Evolutionary conservation across 2,888 invertebrate genomes (phyloP), one percentile per base, ranked within the genome.

Genomic region (Willowsia nigromaculata): DNA sequence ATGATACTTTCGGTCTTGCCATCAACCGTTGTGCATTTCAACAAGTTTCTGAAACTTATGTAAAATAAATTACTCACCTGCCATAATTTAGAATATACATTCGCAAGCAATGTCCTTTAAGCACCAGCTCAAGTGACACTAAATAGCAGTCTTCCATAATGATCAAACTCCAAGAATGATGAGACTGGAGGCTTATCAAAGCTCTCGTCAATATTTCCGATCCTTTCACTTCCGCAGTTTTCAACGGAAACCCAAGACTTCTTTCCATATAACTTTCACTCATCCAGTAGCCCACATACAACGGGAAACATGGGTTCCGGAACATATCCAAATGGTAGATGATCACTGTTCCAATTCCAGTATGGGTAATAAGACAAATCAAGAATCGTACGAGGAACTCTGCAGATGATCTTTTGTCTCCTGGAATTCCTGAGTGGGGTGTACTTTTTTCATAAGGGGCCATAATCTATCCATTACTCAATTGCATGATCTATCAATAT

Each of bases 301-400:
- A 37, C 2, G 80, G 80, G 15, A 80, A 80, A 37, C 80, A 80
- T n/a, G 80, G 80, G 27, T 80, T 80, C 18, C 80, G 53, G 1
- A 80, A 11, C 4, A 56, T n/a, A 5, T 80, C 80, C 50, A 78
- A 15, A n/a, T 78, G 78, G 47, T 78, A 78, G 0, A 43, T 1
- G 15, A 43, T 22, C 43, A 47, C 22, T 0, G 25, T 78, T 7
- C 3, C 6, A 22, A 56, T n/a, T 40, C 27, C 76, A 11, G 50
- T 76, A 9, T 1, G 13, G 9, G 40, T 33, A 15, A 71, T 11
- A 2, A 33, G 18, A n/a, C n/a, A n/a, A 40, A 37, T 40, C 40
- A 33, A 9, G 18, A n/a, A 71, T 15, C 40, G 37, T n/a, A 40
- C 30, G 2, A 53, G 53, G 15, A 15, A 13, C 2, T 50, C 11